Evolutionary conservation across 2,797 vertebrate genomes (phyloP), one percentile per base, ranked within the genome.

Genomic region (Distichodus sexfasciatus): DNA sequence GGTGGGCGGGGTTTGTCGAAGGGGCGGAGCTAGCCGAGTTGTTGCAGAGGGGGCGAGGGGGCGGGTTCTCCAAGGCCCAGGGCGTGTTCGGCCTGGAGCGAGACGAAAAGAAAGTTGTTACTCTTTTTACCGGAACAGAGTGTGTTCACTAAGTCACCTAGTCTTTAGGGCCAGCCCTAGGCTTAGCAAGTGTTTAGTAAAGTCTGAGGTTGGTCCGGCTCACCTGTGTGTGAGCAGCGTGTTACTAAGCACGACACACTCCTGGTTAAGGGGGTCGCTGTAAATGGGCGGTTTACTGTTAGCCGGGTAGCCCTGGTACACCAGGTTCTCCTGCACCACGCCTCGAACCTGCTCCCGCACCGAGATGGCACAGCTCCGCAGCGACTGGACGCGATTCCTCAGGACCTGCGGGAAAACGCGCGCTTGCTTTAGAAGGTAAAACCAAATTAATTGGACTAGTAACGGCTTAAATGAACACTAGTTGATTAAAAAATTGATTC

Each of bases 381-480:
- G 86, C 0, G 94, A 92, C 44, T 96, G 93, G 76, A 96, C 91
- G 15, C 95, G 92, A 80, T 95, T 97, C 63, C 92, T 93, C 69
- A 92, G 80, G 3, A 95, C 91, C 94, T 96, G 60, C 24, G 21
- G 12, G 43, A 36, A 17, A 66, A 10, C 65, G 9, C 14, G 1
- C 14, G 64, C 21, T 10, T 9, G 6, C 1, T 24, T 2, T 4
- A 1, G 7, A 33, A 9, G 4, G 31, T 33, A 33, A 33, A 33
- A 33, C 31, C 9, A 33, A 9, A 9, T 9, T 33, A 9, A 33
- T 33, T 33, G 9, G n/a, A 33, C 31, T 33, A 33, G 4, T 4
- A 4, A 4, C 9, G 31, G 31, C 31, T 33, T 33, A 33, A n/a
- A n/a, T 33, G 31, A 9, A 33, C 4, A 46, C 17, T 2, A 46